Base-by-base conservation (phyloP, 2,888 invertebrate species). In the Leptura quadrifasciata region DNA sequence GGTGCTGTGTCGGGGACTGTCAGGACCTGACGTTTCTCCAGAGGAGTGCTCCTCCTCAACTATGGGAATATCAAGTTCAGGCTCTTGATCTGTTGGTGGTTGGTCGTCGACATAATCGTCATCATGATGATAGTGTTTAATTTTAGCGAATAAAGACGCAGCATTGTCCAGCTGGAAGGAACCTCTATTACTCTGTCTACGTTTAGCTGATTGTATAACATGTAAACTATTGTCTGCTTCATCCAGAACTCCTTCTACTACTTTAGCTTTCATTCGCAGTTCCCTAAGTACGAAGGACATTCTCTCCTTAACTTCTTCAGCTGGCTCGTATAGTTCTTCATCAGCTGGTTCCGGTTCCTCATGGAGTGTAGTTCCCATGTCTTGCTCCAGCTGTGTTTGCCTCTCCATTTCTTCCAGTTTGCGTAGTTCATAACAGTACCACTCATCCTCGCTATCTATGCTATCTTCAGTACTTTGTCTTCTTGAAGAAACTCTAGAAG, bases 391-490 rank as follows among this genome's bases (percentile, higher is more conserved):
- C 82, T 93, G 93, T 2, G 93, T 93, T 80, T 94, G 94, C 79
- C 94, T 91, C 88, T 97, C 97, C 89, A 97, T 91, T 89, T 96
- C 95, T 89, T 97, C 96, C 47, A 97, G 89, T 88, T 97, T 96
- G 72, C 95, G 91, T 74, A 97, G 88, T 87, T 97, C 97, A 87
- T 97, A 96, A 84, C 96, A 95, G 85, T 96, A 97, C 94, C 97
- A 97, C 88, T 97, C 97, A 86, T 97, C 97, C 89, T 97, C 97
- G 27, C 96, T 96, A 87, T 97, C 97, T 74, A 97, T 97, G 84
- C 96, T 96, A 84, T 97, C 97, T 90, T 97, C 97, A 0, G 97
- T 97, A 85, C 96, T 96, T 89, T 97, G 97, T 68, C 97, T 91
- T 81, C 97, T 91, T 0, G 96, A 96, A 1, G 96, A 96, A 0